phyloP scores from a whole-genome alignment of 2,797 vertebrate species.

The Harpagifer antarcticus region DNA sequence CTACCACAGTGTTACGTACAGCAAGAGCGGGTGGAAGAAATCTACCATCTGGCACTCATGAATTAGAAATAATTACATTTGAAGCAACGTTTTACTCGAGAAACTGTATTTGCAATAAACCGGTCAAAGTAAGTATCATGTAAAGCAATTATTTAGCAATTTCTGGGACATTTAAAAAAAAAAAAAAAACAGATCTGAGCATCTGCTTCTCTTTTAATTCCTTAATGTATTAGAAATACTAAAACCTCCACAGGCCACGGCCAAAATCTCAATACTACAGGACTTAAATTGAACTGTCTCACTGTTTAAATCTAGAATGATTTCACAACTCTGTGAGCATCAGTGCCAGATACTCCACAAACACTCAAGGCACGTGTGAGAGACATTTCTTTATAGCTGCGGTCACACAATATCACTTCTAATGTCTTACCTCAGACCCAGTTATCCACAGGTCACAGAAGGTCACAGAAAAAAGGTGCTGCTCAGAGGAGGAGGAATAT shows the following conservation, averaged over 20 bases:
- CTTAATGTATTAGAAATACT: conserved; percentile 33
- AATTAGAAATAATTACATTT: conserved; percentile 18
- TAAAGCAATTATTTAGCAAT: background rate
- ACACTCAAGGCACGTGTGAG: conserved; percentile 31
- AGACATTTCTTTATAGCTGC: background rate
- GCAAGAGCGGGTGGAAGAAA: conserved; percentile 18
- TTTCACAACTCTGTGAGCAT: conserved; percentile 23
- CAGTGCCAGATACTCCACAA: conserved; percentile 37
- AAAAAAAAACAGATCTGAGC: background rate
- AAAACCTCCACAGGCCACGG: conserved; percentile 12
- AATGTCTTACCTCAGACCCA: conserved; percentile 70
- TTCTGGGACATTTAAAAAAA: background rate
- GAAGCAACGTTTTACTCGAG: background rate
- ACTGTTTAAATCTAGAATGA: conserved; percentile 34
- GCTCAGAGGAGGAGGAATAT: conserved; percentile 39
- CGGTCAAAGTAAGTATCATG: background rate
- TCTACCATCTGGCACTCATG: background rate
- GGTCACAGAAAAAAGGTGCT: conserved; percentile 40
- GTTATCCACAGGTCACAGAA: conserved; percentile 59
- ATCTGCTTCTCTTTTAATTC: conserved; percentile 23
- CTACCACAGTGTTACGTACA: conserved; percentile 31
- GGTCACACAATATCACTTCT: conserved; percentile 10
- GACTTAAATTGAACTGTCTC: conserved; percentile 15
- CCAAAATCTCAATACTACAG: conserved; percentile 23
- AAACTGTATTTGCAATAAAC: background rate